Conservation (phyloP, 2,888 invertebrate species). For the Heliconius erato region DNA sequence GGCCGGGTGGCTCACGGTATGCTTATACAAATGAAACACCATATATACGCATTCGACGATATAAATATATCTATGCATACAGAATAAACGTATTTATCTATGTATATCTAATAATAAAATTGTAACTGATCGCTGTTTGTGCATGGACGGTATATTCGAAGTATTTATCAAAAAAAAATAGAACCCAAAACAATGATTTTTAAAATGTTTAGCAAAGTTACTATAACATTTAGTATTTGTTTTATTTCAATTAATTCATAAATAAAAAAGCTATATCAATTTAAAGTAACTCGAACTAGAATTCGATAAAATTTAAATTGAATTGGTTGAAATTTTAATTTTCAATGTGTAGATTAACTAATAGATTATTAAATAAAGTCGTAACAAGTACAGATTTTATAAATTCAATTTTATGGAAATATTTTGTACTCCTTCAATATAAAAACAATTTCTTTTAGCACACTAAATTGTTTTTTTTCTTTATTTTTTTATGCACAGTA, state of each 20-base stretch:
- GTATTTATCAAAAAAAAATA: neutral
- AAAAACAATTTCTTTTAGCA: neutral
- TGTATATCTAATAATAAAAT: too few relatives aligned
- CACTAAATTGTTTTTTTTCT: slow-evolving; percentile 10
- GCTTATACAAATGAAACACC: neutral
- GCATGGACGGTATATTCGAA: too few relatives aligned
- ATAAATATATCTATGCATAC: neutral
- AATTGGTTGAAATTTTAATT: too few relatives aligned
- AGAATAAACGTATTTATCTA: too few relatives aligned
- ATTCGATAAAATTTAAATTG: too few relatives aligned
- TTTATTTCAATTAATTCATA: neutral
- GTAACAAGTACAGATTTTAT: neutral
- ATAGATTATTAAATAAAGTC: neutral
- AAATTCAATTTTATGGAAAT: neutral
- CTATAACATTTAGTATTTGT: neutral
- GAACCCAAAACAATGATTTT: neutral
- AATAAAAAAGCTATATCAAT: too few relatives aligned
- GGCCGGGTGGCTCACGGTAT: slow-evolving; percentile 37
- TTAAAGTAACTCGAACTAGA: too few relatives aligned
- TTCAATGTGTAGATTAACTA: too few relatives aligned
- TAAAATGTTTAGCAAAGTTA: neutral
- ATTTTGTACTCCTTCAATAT: neutral
- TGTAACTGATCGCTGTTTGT: neutral
- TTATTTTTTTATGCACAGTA: slow-evolving; percentile 10
- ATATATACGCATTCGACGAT: neutral